Conservation (phyloP, 2,888 invertebrate genomes). For the Leucoptera coffeella region DNA sequence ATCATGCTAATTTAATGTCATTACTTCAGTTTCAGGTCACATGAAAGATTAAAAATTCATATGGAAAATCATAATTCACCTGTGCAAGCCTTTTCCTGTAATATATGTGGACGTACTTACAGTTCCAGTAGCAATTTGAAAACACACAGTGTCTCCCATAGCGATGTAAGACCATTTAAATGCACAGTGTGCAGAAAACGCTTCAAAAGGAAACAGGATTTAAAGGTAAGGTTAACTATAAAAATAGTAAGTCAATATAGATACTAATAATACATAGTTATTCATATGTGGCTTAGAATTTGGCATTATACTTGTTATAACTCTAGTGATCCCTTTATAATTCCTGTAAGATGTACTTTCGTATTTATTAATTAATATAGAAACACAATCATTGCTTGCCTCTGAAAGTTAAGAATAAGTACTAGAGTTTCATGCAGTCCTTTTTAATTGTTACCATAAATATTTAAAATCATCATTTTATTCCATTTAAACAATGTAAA, state of each 20-base stretch:
- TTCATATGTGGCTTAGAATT: no score
- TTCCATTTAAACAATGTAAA: no score
- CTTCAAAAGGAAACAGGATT: conserved; percentile 68
- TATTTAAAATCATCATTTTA: no score
- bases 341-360: neutral
- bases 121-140: conserved; percentile 61
- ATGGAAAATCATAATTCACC: conserved; percentile 21
- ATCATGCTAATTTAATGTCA: no score
- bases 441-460: neutral
- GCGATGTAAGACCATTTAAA: conserved; percentile 60
- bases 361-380: neutral
- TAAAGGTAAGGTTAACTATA: conserved; percentile 45
- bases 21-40: conserved; percentile 58
- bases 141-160: conserved; percentile 66
- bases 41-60: conserved; percentile 57
- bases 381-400: no score
- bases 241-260: no score
- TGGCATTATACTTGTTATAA: no score
- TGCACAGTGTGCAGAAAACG: conserved; percentile 65
- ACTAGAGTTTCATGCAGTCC: neutral
- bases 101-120: conserved; percentile 64
- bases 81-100: conserved; percentile 51
- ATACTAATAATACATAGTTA: no score
- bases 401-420: neutral
- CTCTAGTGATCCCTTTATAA: neutral